These are phyloP conservation scores for Rhagoletis pomonella DNA, from an alignment of 1,140 invertebrate species.

Conservation along the genomic window DNA sequence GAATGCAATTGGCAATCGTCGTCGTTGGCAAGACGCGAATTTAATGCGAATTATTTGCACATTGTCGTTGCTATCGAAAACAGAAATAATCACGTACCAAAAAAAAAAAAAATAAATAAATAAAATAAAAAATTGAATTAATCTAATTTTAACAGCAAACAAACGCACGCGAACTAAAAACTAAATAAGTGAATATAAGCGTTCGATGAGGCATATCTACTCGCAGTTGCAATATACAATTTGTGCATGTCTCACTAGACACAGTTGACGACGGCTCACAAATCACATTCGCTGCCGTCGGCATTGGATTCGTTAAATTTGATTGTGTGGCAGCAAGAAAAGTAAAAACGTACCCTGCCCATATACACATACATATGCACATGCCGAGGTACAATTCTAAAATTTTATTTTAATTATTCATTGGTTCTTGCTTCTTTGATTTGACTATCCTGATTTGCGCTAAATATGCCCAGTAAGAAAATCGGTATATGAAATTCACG, in stretches of 20 bases:
- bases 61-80: constrained; percentile 45
- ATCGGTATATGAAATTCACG: too few species aligned
- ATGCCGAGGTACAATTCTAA: background rate
- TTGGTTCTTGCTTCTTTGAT: too few species aligned
- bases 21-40: background rate
- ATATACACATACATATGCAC: background rate
- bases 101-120: background rate
- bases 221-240: background rate
- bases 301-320: background rate
- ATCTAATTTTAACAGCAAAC: constrained; percentile 41
- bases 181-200: background rate
- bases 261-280: background rate
- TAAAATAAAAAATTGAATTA: constrained; percentile 8
- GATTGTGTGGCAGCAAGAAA: background rate
- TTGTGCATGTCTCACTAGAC: background rate
- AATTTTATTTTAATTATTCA: too few species aligned
- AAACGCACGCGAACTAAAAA: constrained; percentile 11
- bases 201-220: background rate
- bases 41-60: constrained; percentile 18
- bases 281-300: constrained; percentile 1
- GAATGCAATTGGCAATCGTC: background rate
- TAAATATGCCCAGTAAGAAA: too few species aligned
- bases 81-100: constrained; percentile 18
- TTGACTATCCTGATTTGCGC: too few species aligned
- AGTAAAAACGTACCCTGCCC: too few species aligned